phyloP scores from a whole-genome alignment of 2,113 vertebrate species.

The Pollachius pollachius region DNA sequence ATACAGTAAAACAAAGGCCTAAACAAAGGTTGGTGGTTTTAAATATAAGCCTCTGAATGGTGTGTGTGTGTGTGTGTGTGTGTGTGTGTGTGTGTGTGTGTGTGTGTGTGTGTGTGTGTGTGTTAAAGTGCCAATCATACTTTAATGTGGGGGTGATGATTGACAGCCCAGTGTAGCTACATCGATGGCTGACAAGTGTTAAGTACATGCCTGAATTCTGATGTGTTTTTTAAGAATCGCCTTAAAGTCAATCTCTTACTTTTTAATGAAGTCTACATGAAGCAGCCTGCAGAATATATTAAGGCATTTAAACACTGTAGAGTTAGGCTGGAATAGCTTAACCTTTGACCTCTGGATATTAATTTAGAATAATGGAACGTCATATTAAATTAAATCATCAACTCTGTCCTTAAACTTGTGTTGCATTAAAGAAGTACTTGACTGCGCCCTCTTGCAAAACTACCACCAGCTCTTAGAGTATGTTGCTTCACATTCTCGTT shows the following conservation, averaged over 20 bases:
- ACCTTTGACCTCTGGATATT: not conserved
- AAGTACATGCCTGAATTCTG: slow-evolving; percentile 52
- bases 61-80: slow-evolving; percentile 4
- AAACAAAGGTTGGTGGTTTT: not conserved
- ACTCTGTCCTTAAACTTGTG: no score
- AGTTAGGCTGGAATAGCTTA: not conserved
- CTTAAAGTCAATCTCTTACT: slow-evolving; percentile 33
- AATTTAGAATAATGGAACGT: not conserved
- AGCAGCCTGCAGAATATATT: not conserved
- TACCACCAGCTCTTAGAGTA: no score
- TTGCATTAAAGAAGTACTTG: no score
- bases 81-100: not conserved
- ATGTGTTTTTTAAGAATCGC: slow-evolving; percentile 48
- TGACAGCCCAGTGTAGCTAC: slow-evolving; percentile 37
- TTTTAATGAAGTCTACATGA: not conserved
- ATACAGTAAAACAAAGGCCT: not conserved
- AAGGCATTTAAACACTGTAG: not conserved
- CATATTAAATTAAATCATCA: no score
- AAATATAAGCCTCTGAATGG: not conserved
- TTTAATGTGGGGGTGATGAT: slow-evolving; percentile 27
- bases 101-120: slow-evolving; percentile 2
- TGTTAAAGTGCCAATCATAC: slow-evolving; percentile 28
- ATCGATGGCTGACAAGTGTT: slow-evolving; percentile 33
- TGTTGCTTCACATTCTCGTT: no score
- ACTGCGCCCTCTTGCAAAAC: no score